phyloP scores from a whole-genome alignment of 2,888 invertebrate species.

The Chaitophorus viminalis region DNA sequence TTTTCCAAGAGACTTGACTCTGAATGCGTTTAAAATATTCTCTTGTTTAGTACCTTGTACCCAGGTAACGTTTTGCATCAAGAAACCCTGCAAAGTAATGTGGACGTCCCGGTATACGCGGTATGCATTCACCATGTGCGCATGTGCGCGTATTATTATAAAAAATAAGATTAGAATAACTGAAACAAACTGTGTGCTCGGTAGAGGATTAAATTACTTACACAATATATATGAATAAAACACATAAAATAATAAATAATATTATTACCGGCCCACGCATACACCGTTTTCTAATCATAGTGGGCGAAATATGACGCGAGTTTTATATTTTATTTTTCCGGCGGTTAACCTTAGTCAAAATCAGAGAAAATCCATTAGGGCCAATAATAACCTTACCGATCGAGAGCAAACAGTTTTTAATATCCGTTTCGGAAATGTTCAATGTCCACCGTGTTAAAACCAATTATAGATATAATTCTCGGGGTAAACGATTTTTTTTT shows the following conservation, averaged over 20 bases:
- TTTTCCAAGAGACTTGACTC: conserved; percentile 37
- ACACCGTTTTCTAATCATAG: background rate
- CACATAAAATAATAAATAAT: conserved; percentile 28
- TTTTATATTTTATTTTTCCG: conserved; percentile 10
- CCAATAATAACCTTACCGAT: background rate
- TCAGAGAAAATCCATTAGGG: conserved; percentile 10
- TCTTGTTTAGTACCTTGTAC: background rate
- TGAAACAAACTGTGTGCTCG: conserved; percentile 6
- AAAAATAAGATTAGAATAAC: conserved; percentile 35
- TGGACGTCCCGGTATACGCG: conserved; percentile 39
- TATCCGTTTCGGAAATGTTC: background rate
- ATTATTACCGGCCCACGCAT: conserved; percentile 20
- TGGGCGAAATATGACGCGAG: conserved; percentile 34
- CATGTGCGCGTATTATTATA: conserved; percentile 25
- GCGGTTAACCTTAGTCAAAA: background rate
- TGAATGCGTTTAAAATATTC: conserved; percentile 10
- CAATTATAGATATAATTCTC: conserved; percentile 11
- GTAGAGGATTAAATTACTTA: conserved; percentile 4
- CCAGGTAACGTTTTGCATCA: conserved; percentile 9
- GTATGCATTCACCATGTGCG: conserved; percentile 43
- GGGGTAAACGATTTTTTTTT: conserved; percentile 1
- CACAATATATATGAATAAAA: conserved; percentile 7
- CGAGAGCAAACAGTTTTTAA: background rate
- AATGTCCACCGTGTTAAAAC: background rate
- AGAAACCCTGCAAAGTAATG: conserved; percentile 25